Evolutionary conservation across 2,888 invertebrate genomes (phyloP), one percentile per base, ranked within the genome.

Genomic region (Nemotelus nigrinus): DNA sequence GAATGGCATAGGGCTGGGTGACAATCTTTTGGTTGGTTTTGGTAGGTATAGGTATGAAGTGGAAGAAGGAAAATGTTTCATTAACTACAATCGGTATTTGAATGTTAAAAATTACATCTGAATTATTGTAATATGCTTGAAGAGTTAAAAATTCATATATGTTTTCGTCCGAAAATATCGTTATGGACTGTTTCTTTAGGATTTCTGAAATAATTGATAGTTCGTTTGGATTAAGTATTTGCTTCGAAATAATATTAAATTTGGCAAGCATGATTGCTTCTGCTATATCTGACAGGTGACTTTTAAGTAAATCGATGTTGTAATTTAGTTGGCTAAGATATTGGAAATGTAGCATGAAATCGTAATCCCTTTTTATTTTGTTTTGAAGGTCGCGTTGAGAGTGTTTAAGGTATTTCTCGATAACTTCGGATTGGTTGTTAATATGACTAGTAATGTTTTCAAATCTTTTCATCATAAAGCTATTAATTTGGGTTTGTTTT

Each of bases 231-330:
- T 70, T 74, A 2, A 78, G 68, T 25, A 78, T 70, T 48, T 68
- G 78, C 63, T 70, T 78, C 41, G 78, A 70, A 63, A 78, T 76
- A 10, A 78, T 57, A 45, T 76, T 75, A 25, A 78, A 45, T 75
- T 60, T 78, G 41, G 78, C 76, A 25, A 78, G 44, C 2, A 55
- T 67, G 53, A 76, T 76, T 55, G 78, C 50, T 76, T 78, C 70
- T 41, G 75, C 67, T 44, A 76, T 71, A 2, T 63, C 39, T 44
- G 43, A 45, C 7, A 76, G 6, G 41, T 78, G 75, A 55, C 68
- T 44, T 8, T 71, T 68, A 6, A 76, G 43, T 6, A 76, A 45
- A 8, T 76, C 70, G 6, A 78, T 78, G 44, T 78, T 25, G 65
- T 60, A 78, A 43, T 58, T 48, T 8, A 70, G 50, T 67, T 63